phyloP scores from a whole-genome alignment of 2,797 vertebrate genomes.

The Pangasius krempfi region DNA sequence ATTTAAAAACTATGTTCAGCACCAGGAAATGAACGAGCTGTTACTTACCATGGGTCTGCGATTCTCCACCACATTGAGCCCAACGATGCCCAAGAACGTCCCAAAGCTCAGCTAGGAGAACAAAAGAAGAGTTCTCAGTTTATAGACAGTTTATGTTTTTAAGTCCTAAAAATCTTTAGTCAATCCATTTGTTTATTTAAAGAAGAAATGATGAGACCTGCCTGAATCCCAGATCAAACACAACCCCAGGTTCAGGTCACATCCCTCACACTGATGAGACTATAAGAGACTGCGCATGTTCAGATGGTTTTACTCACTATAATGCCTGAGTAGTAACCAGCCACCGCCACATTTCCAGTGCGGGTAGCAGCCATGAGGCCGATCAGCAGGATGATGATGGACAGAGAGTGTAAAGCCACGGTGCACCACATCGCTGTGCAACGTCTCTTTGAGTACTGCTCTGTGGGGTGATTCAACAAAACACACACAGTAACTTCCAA shows the following conservation, averaged over 20 bases:
- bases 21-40: background rate
- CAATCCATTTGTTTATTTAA: background rate
- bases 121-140: background rate
- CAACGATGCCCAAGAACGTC: constrained; percentile 90
- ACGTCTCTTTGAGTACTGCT: constrained; percentile 80
- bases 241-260: background rate
- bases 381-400: constrained; percentile 82
- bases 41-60: constrained; percentile 91
- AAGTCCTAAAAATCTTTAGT: background rate
- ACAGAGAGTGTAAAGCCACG: constrained; percentile 78
- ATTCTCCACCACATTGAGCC: constrained; percentile 91
- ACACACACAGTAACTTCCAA: background rate
- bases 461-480: constrained; percentile 64
- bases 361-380: constrained; percentile 88
- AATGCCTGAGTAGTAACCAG: constrained; percentile 92
- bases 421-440: constrained; percentile 85
- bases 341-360: constrained; percentile 87
- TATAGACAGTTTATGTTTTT: background rate
- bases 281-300: background rate
- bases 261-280: background rate
- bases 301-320: constrained; percentile 79
- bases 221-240: background rate
- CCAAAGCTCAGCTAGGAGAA: constrained; percentile 88
- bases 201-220: background rate
- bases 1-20: background rate